These are phyloP conservation scores for Mormyrus hasselquistii DNA, from an alignment of 2,797 vertebrate genomes.

Conservation along the genomic window DNA sequence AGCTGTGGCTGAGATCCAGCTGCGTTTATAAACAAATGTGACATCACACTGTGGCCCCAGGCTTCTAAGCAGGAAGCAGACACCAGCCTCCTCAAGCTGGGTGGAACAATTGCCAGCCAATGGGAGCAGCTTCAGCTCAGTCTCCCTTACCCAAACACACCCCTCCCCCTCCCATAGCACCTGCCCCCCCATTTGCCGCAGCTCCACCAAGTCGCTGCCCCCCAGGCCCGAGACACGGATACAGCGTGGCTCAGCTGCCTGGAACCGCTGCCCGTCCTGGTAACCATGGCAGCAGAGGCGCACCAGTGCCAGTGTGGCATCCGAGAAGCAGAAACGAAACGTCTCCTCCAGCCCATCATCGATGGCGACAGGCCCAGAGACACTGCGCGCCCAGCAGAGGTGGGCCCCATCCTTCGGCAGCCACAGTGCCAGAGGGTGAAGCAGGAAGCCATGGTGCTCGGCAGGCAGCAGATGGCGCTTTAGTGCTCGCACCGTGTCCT, in stretches of 20 bases:
- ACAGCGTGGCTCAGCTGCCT: conserved; percentile 28
- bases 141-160: conserved; percentile 40
- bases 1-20: conserved; percentile 32
- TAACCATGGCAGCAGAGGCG: conserved; percentile 36
- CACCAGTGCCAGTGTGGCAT: conserved; percentile 37
- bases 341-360: conserved; percentile 43
- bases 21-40: conserved; percentile 36
- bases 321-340: conserved; percentile 36
- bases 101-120: conserved; percentile 16
- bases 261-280: conserved; percentile 23
- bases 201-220: conserved; percentile 9
- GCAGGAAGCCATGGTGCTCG: conserved; percentile 42
- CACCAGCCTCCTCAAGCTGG: conserved; percentile 34
- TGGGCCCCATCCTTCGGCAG: conserved; percentile 22
- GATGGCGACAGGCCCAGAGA: conserved; percentile 36
- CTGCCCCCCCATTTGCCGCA: conserved; percentile 7
- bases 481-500: conserved; percentile 35
- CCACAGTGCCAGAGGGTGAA: conserved; percentile 29
- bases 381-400: conserved; percentile 25
- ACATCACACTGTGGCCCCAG: conserved; percentile 35
- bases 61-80: conserved; percentile 39
- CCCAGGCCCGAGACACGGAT: conserved; percentile 21
- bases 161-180: conserved; percentile 32
- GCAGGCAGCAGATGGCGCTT: conserved; percentile 36
- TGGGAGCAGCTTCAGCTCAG: conserved; percentile 22